Evolutionary conservation across 2,888 invertebrate genomes (phyloP).

Genomic region (Hoplodrina ambigua): DNA sequence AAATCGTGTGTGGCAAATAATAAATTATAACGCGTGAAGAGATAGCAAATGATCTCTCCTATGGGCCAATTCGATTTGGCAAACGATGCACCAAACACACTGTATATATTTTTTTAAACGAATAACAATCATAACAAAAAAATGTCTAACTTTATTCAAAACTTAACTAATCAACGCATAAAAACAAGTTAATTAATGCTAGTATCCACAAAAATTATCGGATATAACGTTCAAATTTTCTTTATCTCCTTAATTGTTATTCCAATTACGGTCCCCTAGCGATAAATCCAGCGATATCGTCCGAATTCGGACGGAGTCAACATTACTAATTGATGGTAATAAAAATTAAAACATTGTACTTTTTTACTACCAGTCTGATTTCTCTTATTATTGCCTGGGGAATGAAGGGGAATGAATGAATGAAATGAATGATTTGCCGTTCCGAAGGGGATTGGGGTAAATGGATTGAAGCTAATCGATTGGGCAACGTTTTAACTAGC

Average conservation of each 20-base stretch:
- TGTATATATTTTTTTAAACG: too few species aligned
- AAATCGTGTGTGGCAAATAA: too few species aligned
- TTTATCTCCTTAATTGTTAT: conserved; percentile 48
- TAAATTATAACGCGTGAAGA: too few species aligned
- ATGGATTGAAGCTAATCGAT: neutral
- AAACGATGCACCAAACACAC: too few species aligned
- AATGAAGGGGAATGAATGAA: conserved; percentile 6
- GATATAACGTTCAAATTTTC: conserved; percentile 21
- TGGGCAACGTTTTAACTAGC: neutral
- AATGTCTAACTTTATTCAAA: neutral
- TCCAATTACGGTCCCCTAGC: conserved; percentile 31
- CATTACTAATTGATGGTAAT: conserved; percentile 42
- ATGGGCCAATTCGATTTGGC: too few species aligned
- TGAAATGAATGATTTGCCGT: conserved; percentile 21
- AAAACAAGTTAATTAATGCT: conserved; percentile 5
- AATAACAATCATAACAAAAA: neutral
- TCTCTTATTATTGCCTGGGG: conserved; percentile 18
- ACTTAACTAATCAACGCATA: neutral
- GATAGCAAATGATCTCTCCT: too few species aligned
- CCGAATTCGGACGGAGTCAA: conserved; percentile 21
- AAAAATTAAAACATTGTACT: conserved; percentile 50
- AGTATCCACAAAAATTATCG: conserved; percentile 20
- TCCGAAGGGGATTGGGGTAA: neutral
- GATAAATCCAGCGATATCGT: conserved; percentile 36
- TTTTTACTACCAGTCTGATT: conserved; percentile 31